Conservation (phyloP, 2,113 vertebrate species). For the Carassius carassius region DNA sequence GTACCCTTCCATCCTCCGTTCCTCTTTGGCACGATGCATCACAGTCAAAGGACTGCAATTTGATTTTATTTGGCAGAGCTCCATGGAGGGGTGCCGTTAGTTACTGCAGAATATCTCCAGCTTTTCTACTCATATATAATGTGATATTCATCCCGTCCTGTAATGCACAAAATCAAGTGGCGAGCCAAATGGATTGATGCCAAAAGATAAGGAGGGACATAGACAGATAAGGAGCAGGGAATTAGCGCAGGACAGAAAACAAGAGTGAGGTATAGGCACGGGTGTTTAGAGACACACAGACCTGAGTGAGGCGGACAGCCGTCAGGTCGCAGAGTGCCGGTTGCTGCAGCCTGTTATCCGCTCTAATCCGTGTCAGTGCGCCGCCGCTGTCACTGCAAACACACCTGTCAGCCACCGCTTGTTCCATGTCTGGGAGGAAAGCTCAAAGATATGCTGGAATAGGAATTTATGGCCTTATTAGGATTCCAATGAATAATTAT, state of each 20-base stretch:
- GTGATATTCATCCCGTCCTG: neutral
- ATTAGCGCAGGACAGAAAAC: conserved; percentile 15
- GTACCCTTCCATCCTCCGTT: conserved; percentile 8
- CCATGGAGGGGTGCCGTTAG: conserved; percentile 18
- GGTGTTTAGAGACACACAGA: conserved; percentile 28
- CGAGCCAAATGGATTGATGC: neutral
- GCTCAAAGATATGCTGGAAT: neutral
- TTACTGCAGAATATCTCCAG: conserved; percentile 7
- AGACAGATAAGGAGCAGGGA: neutral
- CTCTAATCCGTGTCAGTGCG: conserved; percentile 55
- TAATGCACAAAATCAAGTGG: neutral
- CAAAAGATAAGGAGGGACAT: conserved; percentile 9
- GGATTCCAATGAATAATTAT: too few relatives aligned
- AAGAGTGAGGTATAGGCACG: conserved; percentile 4
- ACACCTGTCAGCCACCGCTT: conserved; percentile 41
- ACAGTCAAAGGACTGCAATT: conserved; percentile 13
- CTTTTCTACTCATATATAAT: neutral
- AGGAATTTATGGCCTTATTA: neutral
- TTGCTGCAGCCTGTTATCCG: conserved; percentile 54
- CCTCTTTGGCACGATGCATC: neutral
- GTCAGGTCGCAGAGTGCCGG: conserved; percentile 38
- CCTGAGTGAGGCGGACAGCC: conserved; percentile 36
- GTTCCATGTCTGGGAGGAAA: conserved; percentile 6
- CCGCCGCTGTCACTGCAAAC: conserved; percentile 51
- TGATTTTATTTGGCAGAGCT: conserved; percentile 35